These are phyloP conservation scores for Blennius ocellaris DNA, from an alignment of 2,113 vertebrate genomes.

Conservation along the genomic window DNA sequence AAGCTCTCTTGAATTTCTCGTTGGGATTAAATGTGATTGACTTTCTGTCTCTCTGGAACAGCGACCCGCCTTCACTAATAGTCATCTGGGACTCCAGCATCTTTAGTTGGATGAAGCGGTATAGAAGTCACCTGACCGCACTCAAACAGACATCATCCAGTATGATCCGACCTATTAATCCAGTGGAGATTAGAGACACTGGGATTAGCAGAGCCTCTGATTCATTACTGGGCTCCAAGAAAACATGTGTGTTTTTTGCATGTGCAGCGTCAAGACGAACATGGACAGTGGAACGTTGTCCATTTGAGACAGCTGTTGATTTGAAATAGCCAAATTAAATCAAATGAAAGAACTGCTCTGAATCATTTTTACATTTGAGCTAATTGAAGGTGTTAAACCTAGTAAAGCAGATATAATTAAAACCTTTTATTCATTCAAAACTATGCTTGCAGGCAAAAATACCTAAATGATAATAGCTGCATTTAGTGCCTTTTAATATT, in stretches of 20 bases:
- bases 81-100: too few species aligned
- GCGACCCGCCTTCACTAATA: too few species aligned
- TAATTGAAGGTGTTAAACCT: conserved; percentile 1
- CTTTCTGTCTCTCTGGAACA: too few species aligned
- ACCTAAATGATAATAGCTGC: neutral
- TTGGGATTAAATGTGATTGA: too few species aligned
- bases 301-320: neutral
- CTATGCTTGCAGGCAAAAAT: neutral
- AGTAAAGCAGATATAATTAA: conserved; percentile 10
- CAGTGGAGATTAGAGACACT: conserved; percentile 34
- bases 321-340: conserved; percentile 12
- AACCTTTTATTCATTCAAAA: conserved; percentile 4
- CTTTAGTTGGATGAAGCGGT: too few species aligned
- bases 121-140: neutral
- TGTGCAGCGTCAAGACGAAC: too few species aligned
- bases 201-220: conserved; percentile 32
- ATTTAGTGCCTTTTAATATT: neutral
- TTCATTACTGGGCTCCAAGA: neutral
- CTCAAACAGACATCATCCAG: conserved; percentile 10
- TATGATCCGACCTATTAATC: conserved; percentile 38
- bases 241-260: neutral
- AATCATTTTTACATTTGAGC: neutral
- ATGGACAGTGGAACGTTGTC: neutral
- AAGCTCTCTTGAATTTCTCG: too few species aligned
- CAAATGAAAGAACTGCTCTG: neutral